Percentiles rank a stretch among this genome's conserved stretches.
These are phyloP conservation scores for Dicyrtomina minuta DNA, from an alignment of 2,888 invertebrate genomes.

Conservation along the genomic window DNA sequence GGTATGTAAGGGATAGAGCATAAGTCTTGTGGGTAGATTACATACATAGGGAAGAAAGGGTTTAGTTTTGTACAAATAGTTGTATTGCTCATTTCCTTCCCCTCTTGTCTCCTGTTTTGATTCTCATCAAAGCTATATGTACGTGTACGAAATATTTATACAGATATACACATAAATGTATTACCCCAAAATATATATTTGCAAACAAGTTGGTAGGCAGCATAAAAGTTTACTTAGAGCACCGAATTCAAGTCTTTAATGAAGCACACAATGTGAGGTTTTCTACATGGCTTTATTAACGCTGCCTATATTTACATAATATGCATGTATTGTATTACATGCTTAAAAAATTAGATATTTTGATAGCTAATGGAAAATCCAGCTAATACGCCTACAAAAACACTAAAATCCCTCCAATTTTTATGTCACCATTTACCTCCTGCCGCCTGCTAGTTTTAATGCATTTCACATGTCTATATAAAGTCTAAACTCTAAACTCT, in stretches of 20 bases:
- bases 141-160: background rate
- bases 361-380: constrained; percentile 11
- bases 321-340: background rate
- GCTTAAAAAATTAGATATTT: constrained; percentile 2
- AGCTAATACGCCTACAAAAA: background rate
- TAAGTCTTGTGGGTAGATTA: background rate
- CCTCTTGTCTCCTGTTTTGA: too few species aligned
- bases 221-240: background rate
- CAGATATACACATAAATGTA: background rate
- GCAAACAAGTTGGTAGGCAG: background rate
- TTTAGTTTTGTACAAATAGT: background rate
- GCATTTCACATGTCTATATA: too few species aligned
- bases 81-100: constrained; percentile 40
- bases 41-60: background rate
- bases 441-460: too few species aligned
- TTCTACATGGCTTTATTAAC: background rate
- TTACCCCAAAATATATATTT: background rate
- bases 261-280: too few species aligned
- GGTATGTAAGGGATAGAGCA: too few species aligned
- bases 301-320: background rate
- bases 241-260: background rate
- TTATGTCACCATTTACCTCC: too few species aligned
- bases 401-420: background rate
- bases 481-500: too few species aligned
- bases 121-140: too few species aligned